Evolutionary conservation across 2,888 invertebrate species (phyloP).

Genomic region (Ormyrus labotus): DNA sequence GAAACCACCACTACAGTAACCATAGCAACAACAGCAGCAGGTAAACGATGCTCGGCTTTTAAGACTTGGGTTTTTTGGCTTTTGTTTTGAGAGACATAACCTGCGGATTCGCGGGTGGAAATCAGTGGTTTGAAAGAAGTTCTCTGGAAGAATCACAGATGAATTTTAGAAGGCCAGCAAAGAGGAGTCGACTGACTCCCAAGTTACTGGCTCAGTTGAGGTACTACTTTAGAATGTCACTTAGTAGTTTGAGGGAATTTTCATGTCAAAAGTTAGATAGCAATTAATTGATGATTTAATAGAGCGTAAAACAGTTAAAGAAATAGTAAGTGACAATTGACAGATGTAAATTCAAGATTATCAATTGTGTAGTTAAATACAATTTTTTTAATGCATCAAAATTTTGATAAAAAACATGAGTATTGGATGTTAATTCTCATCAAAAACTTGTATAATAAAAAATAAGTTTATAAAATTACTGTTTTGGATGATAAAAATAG

Average conservation of each 20-base stretch:
- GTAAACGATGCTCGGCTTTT: constrained; percentile 29
- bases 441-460: not conserved
- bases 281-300: constrained; percentile 13
- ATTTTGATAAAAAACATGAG: too few species aligned
- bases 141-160: constrained; percentile 11
- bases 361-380: too few species aligned
- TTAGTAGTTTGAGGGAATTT: not conserved
- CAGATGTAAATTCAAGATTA: too few species aligned
- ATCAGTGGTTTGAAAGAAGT: not conserved
- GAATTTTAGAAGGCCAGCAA: constrained; percentile 49
- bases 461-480: not conserved
- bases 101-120: not conserved
- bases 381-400: too few species aligned
- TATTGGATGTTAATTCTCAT: too few species aligned
- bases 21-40: constrained; percentile 73
- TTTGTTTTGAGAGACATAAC: not conserved
- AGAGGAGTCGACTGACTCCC: constrained; percentile 69
- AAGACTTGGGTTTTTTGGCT: not conserved
- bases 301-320: too few species aligned
- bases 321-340: too few species aligned
- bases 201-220: constrained; percentile 69
- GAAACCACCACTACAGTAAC: constrained; percentile 81
- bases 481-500: not conserved
- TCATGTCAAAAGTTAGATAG: not conserved
- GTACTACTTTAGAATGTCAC: constrained; percentile 57